Evolutionary conservation across 2,888 invertebrate genomes (phyloP).

Genomic region (Agriopis marginaria): DNA sequence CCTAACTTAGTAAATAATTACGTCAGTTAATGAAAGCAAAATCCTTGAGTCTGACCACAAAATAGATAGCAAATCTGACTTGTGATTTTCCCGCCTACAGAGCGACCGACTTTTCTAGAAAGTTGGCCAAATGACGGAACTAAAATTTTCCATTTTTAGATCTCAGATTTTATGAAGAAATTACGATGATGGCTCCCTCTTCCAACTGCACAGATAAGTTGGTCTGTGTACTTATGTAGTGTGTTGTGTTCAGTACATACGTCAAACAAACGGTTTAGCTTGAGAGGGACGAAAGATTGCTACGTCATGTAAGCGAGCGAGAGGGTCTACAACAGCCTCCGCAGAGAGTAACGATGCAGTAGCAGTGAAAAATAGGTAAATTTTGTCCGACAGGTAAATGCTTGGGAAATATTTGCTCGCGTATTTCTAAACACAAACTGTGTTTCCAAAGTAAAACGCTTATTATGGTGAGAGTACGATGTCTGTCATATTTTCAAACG

Average conservation of each 20-base stretch:
- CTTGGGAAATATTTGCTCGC: not conserved
- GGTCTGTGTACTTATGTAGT: not conserved
- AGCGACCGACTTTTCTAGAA: not conserved
- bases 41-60: constrained; percentile 52
- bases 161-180: too few relatives aligned
- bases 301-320: constrained; percentile 51
- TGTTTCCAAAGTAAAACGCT: not conserved
- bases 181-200: not conserved
- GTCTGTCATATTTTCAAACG: too few relatives aligned
- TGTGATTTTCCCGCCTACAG: constrained; percentile 63
- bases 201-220: not conserved
- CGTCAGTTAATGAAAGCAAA: constrained; percentile 49
- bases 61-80: constrained; percentile 42
- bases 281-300: constrained; percentile 52
- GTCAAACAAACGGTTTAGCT: constrained; percentile 57
- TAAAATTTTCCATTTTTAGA: too few relatives aligned
- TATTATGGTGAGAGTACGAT: too few relatives aligned
- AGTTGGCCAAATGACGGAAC: not conserved
- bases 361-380: constrained; percentile 25
- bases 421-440: not conserved
- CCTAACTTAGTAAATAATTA: constrained; percentile 20
- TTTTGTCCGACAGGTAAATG: constrained; percentile 19
- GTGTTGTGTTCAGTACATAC: constrained; percentile 35
- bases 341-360: constrained; percentile 55
- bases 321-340: constrained; percentile 61